These are phyloP conservation scores for Zoanthus sociatus DNA, from an alignment of 92 coral and sea anemone species.

Conservation along the genomic window DNA sequence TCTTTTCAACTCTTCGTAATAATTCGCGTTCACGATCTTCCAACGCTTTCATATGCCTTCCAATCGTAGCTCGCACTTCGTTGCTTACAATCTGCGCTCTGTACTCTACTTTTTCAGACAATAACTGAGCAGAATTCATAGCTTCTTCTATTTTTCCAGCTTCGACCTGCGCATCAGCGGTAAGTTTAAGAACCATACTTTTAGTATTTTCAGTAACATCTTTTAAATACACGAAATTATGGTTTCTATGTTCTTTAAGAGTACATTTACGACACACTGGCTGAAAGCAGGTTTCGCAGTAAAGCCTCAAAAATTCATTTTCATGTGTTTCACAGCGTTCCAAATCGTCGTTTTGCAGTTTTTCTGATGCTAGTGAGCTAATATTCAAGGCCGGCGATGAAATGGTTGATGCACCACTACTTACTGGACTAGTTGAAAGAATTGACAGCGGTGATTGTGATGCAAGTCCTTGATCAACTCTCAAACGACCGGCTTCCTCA, in stretches of 20 bases:
- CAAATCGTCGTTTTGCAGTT: conserved; percentile 63
- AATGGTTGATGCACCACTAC: conserved; percentile 56
- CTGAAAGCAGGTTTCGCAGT: conserved; percentile 93
- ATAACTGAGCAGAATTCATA: conserved; percentile 73
- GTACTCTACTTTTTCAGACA: conserved; percentile 87
- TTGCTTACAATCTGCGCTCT: conserved; percentile 83
- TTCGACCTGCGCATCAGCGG: conserved; percentile 86
- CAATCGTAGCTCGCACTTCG: conserved; percentile 89
- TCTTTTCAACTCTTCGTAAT: conserved; percentile 97
- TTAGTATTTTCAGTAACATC: conserved; percentile 85
- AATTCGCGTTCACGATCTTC: conserved; percentile 96
- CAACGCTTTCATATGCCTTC: conserved; percentile 92
- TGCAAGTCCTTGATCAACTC: conserved; percentile 46
- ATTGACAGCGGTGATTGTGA: conserved; percentile 38
- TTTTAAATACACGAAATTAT: conserved; percentile 90
- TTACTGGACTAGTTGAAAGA: conserved; percentile 43
- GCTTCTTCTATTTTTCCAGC: conserved; percentile 86
- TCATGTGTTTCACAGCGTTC: conserved; percentile 90
- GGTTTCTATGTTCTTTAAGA: conserved; percentile 88
- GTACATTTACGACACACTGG: conserved; percentile 96
- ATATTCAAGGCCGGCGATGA: conserved; percentile 55
- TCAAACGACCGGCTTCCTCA: conserved; percentile 78
- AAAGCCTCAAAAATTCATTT: conserved; percentile 83
- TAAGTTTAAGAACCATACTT: conserved; percentile 85
- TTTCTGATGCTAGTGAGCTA: conserved; percentile 62